Evolutionary conservation across 1,140 invertebrate species (phyloP), one percentile per base, ranked within the genome.

Genomic region (Neodiprion virginianus): DNA sequence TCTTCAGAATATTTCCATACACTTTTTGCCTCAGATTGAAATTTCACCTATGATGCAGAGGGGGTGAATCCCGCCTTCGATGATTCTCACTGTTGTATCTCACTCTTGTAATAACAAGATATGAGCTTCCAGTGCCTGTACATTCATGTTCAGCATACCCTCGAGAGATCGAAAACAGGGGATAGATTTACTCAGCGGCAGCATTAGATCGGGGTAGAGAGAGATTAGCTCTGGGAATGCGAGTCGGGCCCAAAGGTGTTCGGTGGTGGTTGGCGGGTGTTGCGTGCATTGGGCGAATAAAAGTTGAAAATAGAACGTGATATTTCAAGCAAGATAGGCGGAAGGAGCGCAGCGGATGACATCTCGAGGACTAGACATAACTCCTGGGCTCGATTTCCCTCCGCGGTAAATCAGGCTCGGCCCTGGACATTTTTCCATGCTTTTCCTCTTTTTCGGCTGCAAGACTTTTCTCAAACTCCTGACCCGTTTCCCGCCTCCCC

Each of bases 391-490:
- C 67, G 67, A 69, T 69, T 69, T 69, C 67, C 67, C 67, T 69
- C 67, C 65, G 49, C 68, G 67, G 28, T 74, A 74, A 74, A 74
- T 74, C 68, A 50, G 69, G 47, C 68, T 74, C 73, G 40, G 50
- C 28, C 12, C n/a, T 49, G 66, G 12, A 47, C 23, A 48, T 76
- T 75, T 75, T 49, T 72, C 50, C 71, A 75, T 23, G 73, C 49
- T 76, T 67, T 61, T 74, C 47, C 50, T 53, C 69, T 47, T 72
- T 67, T 66, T 69, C 69, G 61, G 69, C 28, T 40, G 28, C 17
- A 69, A 69, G 67, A 65, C 69, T 78, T 76, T 48, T 67, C 65
- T 66, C 71, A 72, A 72, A 61, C 50, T 71, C 67, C 65, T 69
- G 53, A 53, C 74, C 14, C 11, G 7, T 61, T 69, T 40, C 28